Percentiles rank a stretch among this genome's conserved stretches.
phyloP scores from a whole-genome alignment of 2,797 vertebrate species.

The Clarias laeviceps region DNA sequence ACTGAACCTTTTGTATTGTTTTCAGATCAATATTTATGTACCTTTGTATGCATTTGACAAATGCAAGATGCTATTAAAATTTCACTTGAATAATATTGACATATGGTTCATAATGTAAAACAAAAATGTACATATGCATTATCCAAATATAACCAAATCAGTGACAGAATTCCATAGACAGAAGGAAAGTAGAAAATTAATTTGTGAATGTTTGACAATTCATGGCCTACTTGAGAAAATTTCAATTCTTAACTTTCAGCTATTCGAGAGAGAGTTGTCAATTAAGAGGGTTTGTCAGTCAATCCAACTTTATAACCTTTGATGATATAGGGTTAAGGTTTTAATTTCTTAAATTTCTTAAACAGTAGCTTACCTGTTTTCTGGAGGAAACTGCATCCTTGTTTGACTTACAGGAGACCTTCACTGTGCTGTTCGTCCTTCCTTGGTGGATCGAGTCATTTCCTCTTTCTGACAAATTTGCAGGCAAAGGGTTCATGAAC shows the following conservation, averaged over 20 bases:
- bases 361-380: slow-evolving; percentile 78
- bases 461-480: slow-evolving; percentile 68
- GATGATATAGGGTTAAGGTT: background rate
- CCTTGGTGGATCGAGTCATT: slow-evolving; percentile 73
- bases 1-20: background rate
- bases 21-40: background rate
- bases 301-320: background rate
- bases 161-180: background rate
- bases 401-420: slow-evolving; percentile 65
- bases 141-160: background rate
- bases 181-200: background rate
- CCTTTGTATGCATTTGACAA: background rate
- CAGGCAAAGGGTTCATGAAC: slow-evolving; percentile 76
- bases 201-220: background rate
- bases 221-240: background rate
- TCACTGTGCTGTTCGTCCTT: slow-evolving; percentile 61
- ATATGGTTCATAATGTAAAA: background rate
- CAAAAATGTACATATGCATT: no score
- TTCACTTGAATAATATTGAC: background rate
- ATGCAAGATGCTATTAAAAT: background rate
- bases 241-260: background rate
- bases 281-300: background rate
- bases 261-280: background rate
- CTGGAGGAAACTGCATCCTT: slow-evolving; percentile 76
- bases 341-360: background rate